Evolutionary conservation across 2,888 invertebrate species (phyloP).

Genomic region (Synergus laeviventris): DNA sequence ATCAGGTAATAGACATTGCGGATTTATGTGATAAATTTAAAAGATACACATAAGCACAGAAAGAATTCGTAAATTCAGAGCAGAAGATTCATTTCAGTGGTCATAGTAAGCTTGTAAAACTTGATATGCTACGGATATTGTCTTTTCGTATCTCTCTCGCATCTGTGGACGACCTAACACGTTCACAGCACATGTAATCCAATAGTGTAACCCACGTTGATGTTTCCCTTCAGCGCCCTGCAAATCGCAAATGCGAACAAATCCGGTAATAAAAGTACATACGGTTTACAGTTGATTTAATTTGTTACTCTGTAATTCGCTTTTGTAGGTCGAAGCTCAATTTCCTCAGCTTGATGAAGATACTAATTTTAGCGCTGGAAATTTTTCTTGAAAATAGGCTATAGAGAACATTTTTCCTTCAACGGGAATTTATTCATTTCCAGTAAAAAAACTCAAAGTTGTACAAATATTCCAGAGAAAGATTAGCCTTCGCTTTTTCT

Average conservation of each 20-base stretch:
- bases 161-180: conserved; percentile 42
- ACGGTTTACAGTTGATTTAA: neutral
- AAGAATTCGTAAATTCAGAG: neutral
- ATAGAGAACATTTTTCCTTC: no score
- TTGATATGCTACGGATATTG: conserved; percentile 5
- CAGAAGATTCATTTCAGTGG: conserved; percentile 3
- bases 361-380: neutral
- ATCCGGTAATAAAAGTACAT: conserved; percentile 40
- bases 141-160: neutral
- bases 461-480: no score
- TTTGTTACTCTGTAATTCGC: conserved; percentile 5
- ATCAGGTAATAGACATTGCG: neutral
- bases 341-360: neutral
- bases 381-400: neutral
- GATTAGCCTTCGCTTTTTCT: neutral
- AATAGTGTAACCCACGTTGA: conserved; percentile 47
- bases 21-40: neutral
- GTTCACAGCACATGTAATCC: conserved; percentile 48
- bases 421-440: no score
- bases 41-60: neutral
- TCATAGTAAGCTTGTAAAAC: conserved; percentile 10
- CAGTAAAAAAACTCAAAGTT: no score
- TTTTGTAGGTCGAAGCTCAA: neutral
- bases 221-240: conserved; percentile 43
- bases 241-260: conserved; percentile 43